A percentile compares a stretch with the other conserved stretches of the same genome.
Evolutionary conservation across 2,113 vertebrate genomes (phyloP).

Genomic region (Coptodon rendalli): DNA sequence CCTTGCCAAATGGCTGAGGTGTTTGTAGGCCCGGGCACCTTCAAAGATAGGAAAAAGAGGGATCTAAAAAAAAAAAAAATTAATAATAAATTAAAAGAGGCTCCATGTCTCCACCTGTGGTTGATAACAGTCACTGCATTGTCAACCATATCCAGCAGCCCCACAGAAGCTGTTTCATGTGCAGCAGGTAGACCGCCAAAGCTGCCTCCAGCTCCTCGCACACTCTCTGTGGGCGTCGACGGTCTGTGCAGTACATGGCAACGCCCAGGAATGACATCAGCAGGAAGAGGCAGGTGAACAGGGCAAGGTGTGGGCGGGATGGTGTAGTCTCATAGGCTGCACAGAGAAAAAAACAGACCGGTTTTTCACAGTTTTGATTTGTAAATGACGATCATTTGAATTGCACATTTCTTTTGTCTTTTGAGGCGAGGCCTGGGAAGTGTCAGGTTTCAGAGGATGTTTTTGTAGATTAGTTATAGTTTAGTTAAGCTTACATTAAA

Average conservation of each 20-base stretch:
- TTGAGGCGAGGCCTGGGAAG: not conserved
- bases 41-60: conserved; percentile 7
- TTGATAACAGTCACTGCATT: conserved; percentile 70
- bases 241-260: conserved; percentile 78
- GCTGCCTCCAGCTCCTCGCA: conserved; percentile 79
- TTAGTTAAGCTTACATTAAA: not conserved
- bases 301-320: conserved; percentile 59
- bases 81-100: not conserved
- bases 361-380: conserved; percentile 11
- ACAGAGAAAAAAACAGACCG: not conserved
- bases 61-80: not conserved
- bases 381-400: conserved; percentile 13
- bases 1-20: conserved; percentile 34
- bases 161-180: conserved; percentile 76
- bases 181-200: conserved; percentile 76
- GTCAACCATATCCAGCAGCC: conserved; percentile 82
- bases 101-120: conserved; percentile 30
- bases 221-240: conserved; percentile 62
- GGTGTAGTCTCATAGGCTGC: conserved; percentile 75
- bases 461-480: not conserved
- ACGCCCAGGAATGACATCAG: conserved; percentile 76
- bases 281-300: conserved; percentile 77
- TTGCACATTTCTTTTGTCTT: not conserved
- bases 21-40: conserved; percentile 32
- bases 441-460: not conserved